Base-by-base conservation (phyloP, 2,113 vertebrate genomes). In the Salvelinus sp. region DNA sequence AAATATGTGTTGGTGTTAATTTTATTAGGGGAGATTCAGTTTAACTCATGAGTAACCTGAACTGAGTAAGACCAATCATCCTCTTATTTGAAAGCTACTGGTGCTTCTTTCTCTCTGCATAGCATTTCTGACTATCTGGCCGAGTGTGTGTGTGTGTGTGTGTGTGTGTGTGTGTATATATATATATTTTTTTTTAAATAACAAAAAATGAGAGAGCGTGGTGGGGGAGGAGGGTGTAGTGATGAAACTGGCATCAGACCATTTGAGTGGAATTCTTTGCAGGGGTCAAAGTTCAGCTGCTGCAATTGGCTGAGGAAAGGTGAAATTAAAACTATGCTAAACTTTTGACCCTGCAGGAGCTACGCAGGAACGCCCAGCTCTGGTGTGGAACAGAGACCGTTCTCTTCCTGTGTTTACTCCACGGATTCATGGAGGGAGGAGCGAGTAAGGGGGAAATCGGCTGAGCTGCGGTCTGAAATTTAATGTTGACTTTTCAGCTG, bases 261-360 rank as follows among this genome's bases (percentile, higher is more conserved):
- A 88, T 92, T 90, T 91, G 92, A 93, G 94, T 93, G 90, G 93
- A 95, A 91, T 94, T 93, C 92, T 90, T 94, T 88, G 92, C 89
- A 63, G 94, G 91, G 95, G 94, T 90, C 92, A 95, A 86, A 93
- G 95, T 92, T 95, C 93, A 93, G 90, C 68, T 75, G 83, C 90
- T 58, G 89, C 90, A 90, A 99, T 98, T 98, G 97, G 97, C 87
- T 96, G 92, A 89, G 90, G 86, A 95, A 95, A 96, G 97, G 96
- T 98, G 97, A 98, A 98, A 97, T 95, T 91, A 96, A 96, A 99
- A 97, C 95, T 96, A 97, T 92, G 62, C 94, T 99, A 96, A 99
- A 99, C 97, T 98, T 98, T 96, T 98, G 97, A 99, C 97, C 97
- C 94, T 92, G 89, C 90, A 91, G 93, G 94, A 93, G 93, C 94